These are phyloP conservation scores for Rhogogaster chlorosoma DNA, from an alignment of 2,888 invertebrate genomes.

Conservation along the genomic window DNA sequence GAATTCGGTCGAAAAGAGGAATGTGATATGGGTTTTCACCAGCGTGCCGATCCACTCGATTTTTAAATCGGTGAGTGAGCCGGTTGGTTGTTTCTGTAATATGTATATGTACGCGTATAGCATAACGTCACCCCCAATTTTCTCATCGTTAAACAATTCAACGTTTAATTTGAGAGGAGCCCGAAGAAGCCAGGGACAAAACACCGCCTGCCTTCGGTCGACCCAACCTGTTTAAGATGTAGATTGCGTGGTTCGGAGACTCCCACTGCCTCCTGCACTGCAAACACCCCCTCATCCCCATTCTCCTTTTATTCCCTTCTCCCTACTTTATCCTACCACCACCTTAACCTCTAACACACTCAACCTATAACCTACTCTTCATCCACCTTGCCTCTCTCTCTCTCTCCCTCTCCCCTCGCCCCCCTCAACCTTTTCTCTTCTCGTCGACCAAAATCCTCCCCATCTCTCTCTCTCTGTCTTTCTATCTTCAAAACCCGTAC, in stretches of 20 bases:
- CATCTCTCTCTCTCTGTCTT: neutral
- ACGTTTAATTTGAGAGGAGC: conserved; percentile 65
- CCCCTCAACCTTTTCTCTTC: conserved; percentile 8
- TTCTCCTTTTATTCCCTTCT: conserved; percentile 34
- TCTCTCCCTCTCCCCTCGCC: neutral
- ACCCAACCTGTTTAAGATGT: conserved; percentile 65
- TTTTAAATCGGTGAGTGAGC: neutral
- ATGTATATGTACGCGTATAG: neutral
- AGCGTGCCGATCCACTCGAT: neutral
- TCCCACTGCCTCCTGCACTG: conserved; percentile 54
- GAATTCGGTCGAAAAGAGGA: neutral
- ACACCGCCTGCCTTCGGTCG: conserved; percentile 53
- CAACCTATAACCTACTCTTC: conserved; percentile 42
- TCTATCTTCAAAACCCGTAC: neutral
- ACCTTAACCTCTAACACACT: conserved; percentile 19
- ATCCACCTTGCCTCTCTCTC: neutral
- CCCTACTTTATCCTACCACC: neutral
- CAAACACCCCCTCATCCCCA: conserved; percentile 47
- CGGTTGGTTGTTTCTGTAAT: neutral
- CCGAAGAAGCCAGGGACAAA: conserved; percentile 53
- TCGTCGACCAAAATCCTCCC: conserved; percentile 39
- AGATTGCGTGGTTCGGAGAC: conserved; percentile 65
- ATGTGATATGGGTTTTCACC: neutral
- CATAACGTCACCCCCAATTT: conserved; percentile 54
- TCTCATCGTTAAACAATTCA: conserved; percentile 67